These are phyloP conservation scores for Coregonus sp. DNA, from an alignment of 2,797 vertebrate species.

Conservation along the genomic window DNA sequence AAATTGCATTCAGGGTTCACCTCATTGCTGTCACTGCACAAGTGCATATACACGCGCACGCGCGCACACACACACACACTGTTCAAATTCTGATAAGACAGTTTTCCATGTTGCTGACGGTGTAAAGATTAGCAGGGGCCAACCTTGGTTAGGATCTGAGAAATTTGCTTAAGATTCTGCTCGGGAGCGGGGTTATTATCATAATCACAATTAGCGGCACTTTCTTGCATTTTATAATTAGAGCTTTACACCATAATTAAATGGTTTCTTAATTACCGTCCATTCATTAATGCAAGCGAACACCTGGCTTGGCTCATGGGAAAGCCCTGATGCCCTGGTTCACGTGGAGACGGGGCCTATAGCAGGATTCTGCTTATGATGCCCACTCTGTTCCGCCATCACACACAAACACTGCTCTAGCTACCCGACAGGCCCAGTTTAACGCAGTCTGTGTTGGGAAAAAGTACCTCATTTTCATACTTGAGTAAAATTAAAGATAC, in stretches of 20 bases:
- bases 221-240: constrained; percentile 20
- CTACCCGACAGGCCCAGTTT: constrained; percentile 2
- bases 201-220: constrained; percentile 16
- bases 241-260: constrained; percentile 17
- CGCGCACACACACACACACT: constrained; percentile 21
- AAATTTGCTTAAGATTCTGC: constrained; percentile 3
- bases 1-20: neutral
- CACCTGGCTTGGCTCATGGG: constrained; percentile 18
- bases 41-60: constrained; percentile 4
- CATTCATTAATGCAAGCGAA: constrained; percentile 15
- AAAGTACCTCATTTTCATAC: no score
- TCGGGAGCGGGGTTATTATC: neutral
- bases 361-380: neutral
- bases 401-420: constrained; percentile 2
- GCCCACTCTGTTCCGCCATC: neutral
- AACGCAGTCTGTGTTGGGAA: neutral
- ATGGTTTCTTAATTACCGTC: constrained; percentile 17
- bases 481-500: no score
- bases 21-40: neutral
- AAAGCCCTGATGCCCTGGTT: constrained; percentile 7
- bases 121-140: neutral
- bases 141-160: neutral
- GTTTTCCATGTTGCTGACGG: constrained; percentile 12
- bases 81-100: constrained; percentile 4
- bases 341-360: constrained; percentile 4